Evolutionary conservation across 2,888 invertebrate genomes (phyloP).

Genomic region (Drosophila anceps): DNA sequence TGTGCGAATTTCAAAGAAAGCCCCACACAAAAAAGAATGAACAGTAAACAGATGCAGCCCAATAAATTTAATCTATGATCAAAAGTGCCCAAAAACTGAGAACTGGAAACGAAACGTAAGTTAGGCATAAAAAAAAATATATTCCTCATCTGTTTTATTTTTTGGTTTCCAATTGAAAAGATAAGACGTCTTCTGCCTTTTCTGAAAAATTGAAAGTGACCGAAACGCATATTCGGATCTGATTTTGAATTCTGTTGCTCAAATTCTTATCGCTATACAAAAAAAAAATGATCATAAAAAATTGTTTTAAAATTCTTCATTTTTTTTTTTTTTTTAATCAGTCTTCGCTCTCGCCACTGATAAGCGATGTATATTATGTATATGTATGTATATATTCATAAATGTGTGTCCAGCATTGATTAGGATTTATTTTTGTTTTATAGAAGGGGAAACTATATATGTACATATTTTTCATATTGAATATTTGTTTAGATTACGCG

Average conservation of each 20-base stretch:
- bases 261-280: slow-evolving; percentile 42
- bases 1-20: slow-evolving; percentile 32
- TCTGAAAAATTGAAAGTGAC: slow-evolving; percentile 42
- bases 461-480: neutral
- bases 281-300: slow-evolving; percentile 35
- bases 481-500: slow-evolving; percentile 34
- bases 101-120: slow-evolving; percentile 44
- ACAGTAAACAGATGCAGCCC: slow-evolving; percentile 44
- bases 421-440: neutral
- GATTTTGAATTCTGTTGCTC: slow-evolving; percentile 31
- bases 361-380: slow-evolving; percentile 22
- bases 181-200: slow-evolving; percentile 31
- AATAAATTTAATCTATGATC: slow-evolving; percentile 20
- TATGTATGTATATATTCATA: slow-evolving; percentile 8
- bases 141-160: slow-evolving; percentile 1
- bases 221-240: slow-evolving; percentile 51
- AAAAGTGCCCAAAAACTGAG: slow-evolving; percentile 12
- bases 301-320: neutral
- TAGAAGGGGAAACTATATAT: neutral
- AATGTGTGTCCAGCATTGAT: slow-evolving; percentile 27
- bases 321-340: slow-evolving; percentile 27
- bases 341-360: slow-evolving; percentile 35
- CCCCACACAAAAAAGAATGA: slow-evolving; percentile 5
- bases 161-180: slow-evolving; percentile 3
- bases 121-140: slow-evolving; percentile 22